A percentile compares a stretch with the other conserved stretches of the same genome.
Conservation (phyloP, 2,888 invertebrate genomes). For the Drosophila birchii region DNA sequence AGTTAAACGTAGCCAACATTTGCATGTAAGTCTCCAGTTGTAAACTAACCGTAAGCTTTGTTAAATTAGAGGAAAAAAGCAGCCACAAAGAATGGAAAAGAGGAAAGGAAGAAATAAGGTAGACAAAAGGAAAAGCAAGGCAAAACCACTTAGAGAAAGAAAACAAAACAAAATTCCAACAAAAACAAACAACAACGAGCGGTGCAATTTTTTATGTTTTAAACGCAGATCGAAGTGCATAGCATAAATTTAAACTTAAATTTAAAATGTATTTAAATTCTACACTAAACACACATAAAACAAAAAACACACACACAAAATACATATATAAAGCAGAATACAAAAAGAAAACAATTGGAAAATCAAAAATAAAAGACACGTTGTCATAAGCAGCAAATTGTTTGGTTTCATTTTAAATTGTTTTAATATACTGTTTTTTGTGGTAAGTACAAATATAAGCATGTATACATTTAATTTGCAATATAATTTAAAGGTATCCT, state of each 20-base stretch:
- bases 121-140: conserved; percentile 1
- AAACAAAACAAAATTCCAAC: conserved; percentile 10
- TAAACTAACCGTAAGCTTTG: conserved; percentile 72
- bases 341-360: conserved; percentile 44
- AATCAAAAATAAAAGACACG: conserved; percentile 50
- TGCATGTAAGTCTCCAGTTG: conserved; percentile 73
- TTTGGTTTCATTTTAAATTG: neutral
- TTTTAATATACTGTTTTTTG: neutral
- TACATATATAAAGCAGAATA: conserved; percentile 44
- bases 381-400: conserved; percentile 54
- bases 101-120: neutral
- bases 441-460: neutral
- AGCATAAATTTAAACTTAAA: conserved; percentile 68
- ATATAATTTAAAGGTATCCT: neutral
- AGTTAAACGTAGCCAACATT: conserved; percentile 77
- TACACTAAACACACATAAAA: conserved; percentile 51
- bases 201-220: conserved; percentile 81
- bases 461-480: too few relatives aligned
- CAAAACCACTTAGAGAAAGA: conserved; percentile 28
- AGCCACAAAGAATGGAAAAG: neutral
- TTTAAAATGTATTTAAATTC: conserved; percentile 78
- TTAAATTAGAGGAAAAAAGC: conserved; percentile 41
- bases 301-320: conserved; percentile 25
- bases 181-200: conserved; percentile 75
- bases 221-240: conserved; percentile 77